A percentile compares a stretch with the other conserved stretches of the same genome.
Conservation (phyloP, 2,113 vertebrate species). For the Pygoscelis adeliae region DNA sequence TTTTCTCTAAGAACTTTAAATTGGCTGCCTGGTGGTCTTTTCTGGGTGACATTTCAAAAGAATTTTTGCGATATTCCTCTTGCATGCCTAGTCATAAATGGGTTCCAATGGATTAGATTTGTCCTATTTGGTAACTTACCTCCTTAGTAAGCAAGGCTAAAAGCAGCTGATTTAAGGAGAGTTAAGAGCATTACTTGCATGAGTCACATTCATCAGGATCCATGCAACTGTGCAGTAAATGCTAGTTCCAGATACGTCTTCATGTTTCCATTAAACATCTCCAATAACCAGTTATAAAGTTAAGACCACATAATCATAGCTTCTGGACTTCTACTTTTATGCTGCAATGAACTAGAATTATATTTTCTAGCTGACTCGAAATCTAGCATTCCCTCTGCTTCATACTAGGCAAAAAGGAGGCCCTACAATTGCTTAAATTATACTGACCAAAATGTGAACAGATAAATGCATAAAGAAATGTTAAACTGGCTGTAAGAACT, state of each 20-base stretch:
- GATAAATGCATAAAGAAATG: neutral
- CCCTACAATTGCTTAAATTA: neutral
- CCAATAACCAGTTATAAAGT: neutral
- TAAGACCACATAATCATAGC: neutral
- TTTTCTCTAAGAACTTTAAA: neutral
- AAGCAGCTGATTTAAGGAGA: neutral
- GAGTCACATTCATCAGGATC: neutral
- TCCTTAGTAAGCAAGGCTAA: neutral
- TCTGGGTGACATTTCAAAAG: neutral
- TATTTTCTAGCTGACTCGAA: neutral
- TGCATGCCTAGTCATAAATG: neutral
- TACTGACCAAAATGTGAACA: neutral
- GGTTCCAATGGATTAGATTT: neutral
- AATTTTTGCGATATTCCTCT: neutral
- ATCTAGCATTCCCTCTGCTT: neutral
- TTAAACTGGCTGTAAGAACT: neutral
- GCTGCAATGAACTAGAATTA: neutral
- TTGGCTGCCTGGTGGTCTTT: neutral
- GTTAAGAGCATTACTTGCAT: neutral
- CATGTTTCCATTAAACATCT: neutral
- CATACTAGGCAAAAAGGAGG: neutral
- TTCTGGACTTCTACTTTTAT: neutral
- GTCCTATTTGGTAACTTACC: neutral
- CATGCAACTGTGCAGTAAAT: neutral
- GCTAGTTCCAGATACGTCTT: neutral